These are phyloP conservation scores for Mechanitis messenoides DNA, from an alignment of 2,888 invertebrate genomes.

Conservation along the genomic window DNA sequence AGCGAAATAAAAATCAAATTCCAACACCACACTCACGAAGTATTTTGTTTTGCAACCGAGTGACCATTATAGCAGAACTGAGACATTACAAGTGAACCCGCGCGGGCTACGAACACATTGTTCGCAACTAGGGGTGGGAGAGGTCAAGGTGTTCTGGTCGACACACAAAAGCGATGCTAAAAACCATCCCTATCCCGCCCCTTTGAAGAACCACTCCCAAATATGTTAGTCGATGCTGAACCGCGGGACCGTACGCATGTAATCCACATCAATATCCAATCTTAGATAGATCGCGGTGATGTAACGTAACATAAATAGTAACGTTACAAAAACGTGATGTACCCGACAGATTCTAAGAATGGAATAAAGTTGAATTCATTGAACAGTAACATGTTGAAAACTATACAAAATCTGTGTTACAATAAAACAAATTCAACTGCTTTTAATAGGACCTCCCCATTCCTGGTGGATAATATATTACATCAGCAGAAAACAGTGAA, in stretches of 20 bases:
- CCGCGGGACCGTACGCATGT: constrained; percentile 40
- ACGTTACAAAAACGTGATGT: constrained; percentile 48
- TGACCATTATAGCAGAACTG: constrained; percentile 38
- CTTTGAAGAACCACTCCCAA: constrained; percentile 64
- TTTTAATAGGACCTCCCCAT: constrained; percentile 77
- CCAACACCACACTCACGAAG: too few relatives aligned
- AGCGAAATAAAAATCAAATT: constrained; percentile 6
- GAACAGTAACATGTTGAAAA: constrained; percentile 67
- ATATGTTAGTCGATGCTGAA: constrained; percentile 49
- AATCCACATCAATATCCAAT: constrained; percentile 11
- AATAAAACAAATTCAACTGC: constrained; percentile 53
- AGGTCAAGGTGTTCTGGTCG: constrained; percentile 44
- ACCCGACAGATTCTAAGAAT: constrained; percentile 65
- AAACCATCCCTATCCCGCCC: constrained; percentile 68
- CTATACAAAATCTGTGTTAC: constrained; percentile 65
- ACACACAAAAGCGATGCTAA: constrained; percentile 59
- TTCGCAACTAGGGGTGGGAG: constrained; percentile 28
- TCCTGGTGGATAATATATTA: constrained; percentile 78
- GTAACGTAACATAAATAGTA: too few relatives aligned
- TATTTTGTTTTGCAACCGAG: constrained; percentile 15
- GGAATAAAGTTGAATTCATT: constrained; percentile 65
- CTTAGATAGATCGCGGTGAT: constrained; percentile 3
- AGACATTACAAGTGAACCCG: constrained; percentile 25
- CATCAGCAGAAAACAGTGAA: constrained; percentile 74
- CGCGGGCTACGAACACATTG: constrained; percentile 25